Evolutionary conservation across 2,888 invertebrate genomes (phyloP).

Genomic region (Pharmacophagus antenor): DNA sequence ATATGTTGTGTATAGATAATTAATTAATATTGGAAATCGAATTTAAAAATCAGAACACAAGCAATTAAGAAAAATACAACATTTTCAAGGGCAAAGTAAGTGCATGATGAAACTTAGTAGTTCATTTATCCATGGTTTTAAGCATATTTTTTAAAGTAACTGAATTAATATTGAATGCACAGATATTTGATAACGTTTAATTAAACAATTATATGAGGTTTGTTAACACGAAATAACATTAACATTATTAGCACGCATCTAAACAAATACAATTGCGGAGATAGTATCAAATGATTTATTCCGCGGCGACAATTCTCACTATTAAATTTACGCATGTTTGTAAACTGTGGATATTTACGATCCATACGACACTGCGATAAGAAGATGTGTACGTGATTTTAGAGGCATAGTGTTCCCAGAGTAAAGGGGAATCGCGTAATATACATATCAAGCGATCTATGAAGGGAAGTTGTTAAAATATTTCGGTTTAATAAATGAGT

Average conservation of each 20-base stretch:
- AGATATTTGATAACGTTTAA: not conserved
- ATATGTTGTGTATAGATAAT: too few relatives aligned
- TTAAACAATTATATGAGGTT: constrained; percentile 1
- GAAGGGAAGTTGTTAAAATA: not conserved
- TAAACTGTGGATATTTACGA: constrained; percentile 24
- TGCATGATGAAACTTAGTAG: too few relatives aligned
- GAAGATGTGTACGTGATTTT: constrained; percentile 68
- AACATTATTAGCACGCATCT: constrained; percentile 8
- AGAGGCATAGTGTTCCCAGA: constrained; percentile 41
- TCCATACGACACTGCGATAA: constrained; percentile 46
- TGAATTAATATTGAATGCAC: not conserved
- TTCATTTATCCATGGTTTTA: too few relatives aligned
- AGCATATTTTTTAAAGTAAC: not conserved
- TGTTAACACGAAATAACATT: not conserved
- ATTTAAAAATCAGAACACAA: too few relatives aligned
- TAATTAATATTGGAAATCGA: too few relatives aligned
- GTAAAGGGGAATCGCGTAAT: not conserved
- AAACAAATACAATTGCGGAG: constrained; percentile 6
- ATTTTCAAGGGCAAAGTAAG: too few relatives aligned
- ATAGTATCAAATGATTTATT: constrained; percentile 21
- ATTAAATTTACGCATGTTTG: constrained; percentile 28
- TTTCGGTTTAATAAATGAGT: not conserved
- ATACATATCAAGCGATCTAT: not conserved
- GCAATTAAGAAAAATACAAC: too few relatives aligned
- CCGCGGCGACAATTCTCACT: constrained; percentile 7